These are phyloP conservation scores for Pherbina coryleti DNA, from an alignment of 2,888 invertebrate species.

Conservation along the genomic window DNA sequence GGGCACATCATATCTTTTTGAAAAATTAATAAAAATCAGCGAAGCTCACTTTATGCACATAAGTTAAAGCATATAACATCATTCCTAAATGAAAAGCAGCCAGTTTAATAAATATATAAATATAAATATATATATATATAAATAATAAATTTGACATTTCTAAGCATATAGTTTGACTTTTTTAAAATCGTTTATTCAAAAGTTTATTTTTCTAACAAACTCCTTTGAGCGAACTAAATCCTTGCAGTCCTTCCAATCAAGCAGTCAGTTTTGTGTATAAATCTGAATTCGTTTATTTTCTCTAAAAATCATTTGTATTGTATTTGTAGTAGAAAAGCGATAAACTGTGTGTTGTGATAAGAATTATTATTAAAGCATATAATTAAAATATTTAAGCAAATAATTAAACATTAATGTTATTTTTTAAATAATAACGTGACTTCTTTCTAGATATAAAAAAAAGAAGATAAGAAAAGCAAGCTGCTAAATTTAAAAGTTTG, in stretches of 20 bases:
- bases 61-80: too few relatives aligned
- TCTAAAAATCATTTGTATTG: too few relatives aligned
- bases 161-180: too few relatives aligned
- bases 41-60: too few relatives aligned
- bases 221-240: not conserved
- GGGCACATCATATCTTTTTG: too few relatives aligned
- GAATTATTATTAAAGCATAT: slow-evolving; percentile 26
- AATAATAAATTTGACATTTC: too few relatives aligned
- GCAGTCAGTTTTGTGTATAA: slow-evolving; percentile 1
- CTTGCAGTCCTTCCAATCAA: not conserved
- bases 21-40: too few relatives aligned
- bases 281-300: not conserved
- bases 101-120: too few relatives aligned
- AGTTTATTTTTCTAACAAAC: not conserved
- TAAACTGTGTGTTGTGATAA: slow-evolving; percentile 34
- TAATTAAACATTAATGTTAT: slow-evolving; percentile 6
- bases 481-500: not conserved
- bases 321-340: not conserved
- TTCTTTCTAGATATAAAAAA: not conserved
- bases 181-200: too few relatives aligned
- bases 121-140: too few relatives aligned
- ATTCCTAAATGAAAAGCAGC: too few relatives aligned
- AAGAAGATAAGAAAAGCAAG: not conserved
- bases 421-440: slow-evolving; percentile 7
- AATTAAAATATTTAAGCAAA: not conserved